Conservation (phyloP, 2,797 vertebrate genomes). For the Gadopsis marmoratus region DNA sequence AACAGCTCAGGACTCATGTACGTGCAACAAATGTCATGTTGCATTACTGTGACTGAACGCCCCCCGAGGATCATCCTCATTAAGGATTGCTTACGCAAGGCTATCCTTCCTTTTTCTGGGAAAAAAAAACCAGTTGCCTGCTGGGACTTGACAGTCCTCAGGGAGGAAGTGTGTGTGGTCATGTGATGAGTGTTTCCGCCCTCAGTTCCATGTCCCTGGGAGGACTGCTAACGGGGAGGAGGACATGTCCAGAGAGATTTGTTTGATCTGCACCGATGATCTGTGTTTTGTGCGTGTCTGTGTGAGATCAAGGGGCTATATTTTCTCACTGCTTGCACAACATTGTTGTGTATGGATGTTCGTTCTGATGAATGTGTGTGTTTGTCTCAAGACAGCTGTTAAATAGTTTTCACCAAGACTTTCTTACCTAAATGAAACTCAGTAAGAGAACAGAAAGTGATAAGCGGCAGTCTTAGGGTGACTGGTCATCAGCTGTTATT, state of each 20-base stretch:
- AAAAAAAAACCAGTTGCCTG: slow-evolving; percentile 54
- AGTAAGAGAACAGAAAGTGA: slow-evolving; percentile 10
- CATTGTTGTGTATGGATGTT: slow-evolving; percentile 15
- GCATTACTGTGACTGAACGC: slow-evolving; percentile 68
- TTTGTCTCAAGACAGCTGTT: slow-evolving; percentile 19
- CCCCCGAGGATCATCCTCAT: slow-evolving; percentile 69
- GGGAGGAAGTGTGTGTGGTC: slow-evolving; percentile 64
- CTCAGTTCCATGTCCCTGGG: slow-evolving; percentile 41
- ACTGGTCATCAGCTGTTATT: not conserved
- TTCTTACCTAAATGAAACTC: slow-evolving; percentile 26
- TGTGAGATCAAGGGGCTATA: slow-evolving; percentile 40
- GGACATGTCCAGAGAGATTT: slow-evolving; percentile 75
- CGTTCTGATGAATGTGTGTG: slow-evolving; percentile 37
- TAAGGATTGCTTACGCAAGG: slow-evolving; percentile 75
- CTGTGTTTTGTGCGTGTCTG: slow-evolving; percentile 27
- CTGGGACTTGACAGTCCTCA: slow-evolving; percentile 59
- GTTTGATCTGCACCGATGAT: slow-evolving; percentile 64
- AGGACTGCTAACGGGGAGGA: slow-evolving; percentile 30
- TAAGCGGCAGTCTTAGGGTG: not conserved
- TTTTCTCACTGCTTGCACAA: slow-evolving; percentile 44
- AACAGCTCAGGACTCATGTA: slow-evolving; percentile 75
- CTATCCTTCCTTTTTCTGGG: slow-evolving; percentile 64
- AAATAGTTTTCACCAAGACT: slow-evolving; percentile 11
- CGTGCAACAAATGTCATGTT: slow-evolving; percentile 77
- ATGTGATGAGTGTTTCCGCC: slow-evolving; percentile 64